Percentiles rank a stretch among this genome's conserved stretches.
Evolutionary conservation across 2,888 invertebrate species (phyloP).

Genomic region (Ctenicera cuprea): DNA sequence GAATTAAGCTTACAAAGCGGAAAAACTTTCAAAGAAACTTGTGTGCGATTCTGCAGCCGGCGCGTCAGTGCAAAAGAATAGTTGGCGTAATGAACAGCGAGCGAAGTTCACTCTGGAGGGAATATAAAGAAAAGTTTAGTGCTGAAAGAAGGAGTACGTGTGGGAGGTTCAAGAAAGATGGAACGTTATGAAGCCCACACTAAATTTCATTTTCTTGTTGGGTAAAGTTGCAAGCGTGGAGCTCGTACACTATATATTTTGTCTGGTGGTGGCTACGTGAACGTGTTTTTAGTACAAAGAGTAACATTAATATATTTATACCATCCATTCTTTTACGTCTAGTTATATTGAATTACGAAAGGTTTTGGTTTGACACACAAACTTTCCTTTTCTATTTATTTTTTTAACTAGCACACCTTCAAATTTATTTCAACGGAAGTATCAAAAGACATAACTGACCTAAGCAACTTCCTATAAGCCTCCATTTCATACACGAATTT

Average conservation of each 20-base stretch:
- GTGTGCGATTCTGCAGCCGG: conserved; percentile 63
- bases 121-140: conserved; percentile 71
- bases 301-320: conserved; percentile 39
- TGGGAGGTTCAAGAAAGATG: conserved; percentile 65
- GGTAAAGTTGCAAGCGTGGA: conserved; percentile 62
- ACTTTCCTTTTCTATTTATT: neutral
- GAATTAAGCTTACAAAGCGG: conserved; percentile 64
- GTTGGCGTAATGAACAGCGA: conserved; percentile 70
- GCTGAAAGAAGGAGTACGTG: conserved; percentile 67
- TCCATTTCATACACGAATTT: too few species aligned
- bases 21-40: conserved; percentile 62
- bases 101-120: conserved; percentile 68
- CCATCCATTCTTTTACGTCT: conserved; percentile 29
- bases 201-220: conserved; percentile 70
- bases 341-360: conserved; percentile 20
- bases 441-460: too few species aligned
- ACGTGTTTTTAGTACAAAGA: conserved; percentile 47
- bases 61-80: conserved; percentile 68
- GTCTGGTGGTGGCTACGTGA: conserved; percentile 50
- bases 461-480: too few species aligned
- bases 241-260: conserved; percentile 53
- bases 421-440: too few species aligned
- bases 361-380: conserved; percentile 9
- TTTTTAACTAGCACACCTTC: neutral
- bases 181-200: conserved; percentile 64